phyloP scores from a whole-genome alignment of 2,113 vertebrate species.

The Tragelaphus buxtoni region DNA sequence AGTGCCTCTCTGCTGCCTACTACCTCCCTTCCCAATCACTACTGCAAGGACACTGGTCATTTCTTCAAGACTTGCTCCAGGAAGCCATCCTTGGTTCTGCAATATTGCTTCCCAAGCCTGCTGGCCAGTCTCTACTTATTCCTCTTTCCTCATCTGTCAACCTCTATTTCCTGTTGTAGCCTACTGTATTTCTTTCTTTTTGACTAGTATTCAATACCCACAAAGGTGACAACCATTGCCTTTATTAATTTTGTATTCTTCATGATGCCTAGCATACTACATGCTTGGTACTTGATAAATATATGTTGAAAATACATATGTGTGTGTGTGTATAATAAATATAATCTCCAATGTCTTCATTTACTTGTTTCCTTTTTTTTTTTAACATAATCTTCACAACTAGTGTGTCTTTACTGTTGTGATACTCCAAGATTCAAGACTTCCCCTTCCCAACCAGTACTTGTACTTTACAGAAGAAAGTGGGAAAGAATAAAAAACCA shows the following conservation, averaged over 20 bases:
- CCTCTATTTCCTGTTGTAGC: not conserved
- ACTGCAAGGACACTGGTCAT: not conserved
- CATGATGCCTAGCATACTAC: not conserved
- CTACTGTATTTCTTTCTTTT: not conserved
- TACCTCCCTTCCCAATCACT: not conserved
- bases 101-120: not conserved
- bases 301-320: not conserved
- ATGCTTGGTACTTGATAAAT: not conserved
- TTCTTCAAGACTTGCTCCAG: not conserved
- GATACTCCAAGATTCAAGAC: not conserved
- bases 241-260: constrained; percentile 28
- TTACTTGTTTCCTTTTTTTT: not conserved
- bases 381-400: not conserved
- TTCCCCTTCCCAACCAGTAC: not conserved
- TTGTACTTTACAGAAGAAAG: not conserved
- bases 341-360: not conserved
- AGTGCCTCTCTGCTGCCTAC: not conserved
- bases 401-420: not conserved
- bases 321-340: not conserved
- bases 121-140: not conserved
- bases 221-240: not conserved
- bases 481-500: not conserved
- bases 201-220: not conserved
- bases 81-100: not conserved
- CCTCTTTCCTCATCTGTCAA: not conserved